phyloP scores from a whole-genome alignment of 2,113 vertebrate genomes.

The Psilopsiagon aymara region DNA sequence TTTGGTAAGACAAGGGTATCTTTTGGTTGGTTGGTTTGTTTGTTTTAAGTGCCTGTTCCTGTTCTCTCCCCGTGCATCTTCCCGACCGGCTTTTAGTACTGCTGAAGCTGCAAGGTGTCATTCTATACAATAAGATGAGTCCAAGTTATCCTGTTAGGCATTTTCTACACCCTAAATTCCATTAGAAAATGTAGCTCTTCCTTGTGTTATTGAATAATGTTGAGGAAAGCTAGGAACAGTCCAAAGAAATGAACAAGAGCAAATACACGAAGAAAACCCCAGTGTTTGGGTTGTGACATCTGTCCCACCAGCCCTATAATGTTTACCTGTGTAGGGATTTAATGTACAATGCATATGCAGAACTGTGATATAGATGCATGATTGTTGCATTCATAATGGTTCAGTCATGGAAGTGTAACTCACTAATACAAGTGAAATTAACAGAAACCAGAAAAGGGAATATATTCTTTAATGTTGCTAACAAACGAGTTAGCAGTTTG shows the following conservation, averaged over 20 bases:
- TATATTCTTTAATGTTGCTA: neutral
- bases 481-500: neutral
- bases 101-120: neutral
- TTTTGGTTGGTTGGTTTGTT: neutral
- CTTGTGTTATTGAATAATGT: neutral
- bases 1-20: conserved; percentile 81
- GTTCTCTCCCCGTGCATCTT: rapidly evolving
- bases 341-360: neutral
- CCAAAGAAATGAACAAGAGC: neutral
- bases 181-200: neutral
- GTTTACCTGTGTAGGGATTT: neutral
- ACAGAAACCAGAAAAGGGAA: neutral
- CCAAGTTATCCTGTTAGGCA: neutral
- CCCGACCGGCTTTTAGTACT: neutral
- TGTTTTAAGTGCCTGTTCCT: neutral
- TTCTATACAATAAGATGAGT: neutral
- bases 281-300: neutral
- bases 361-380: neutral
- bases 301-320: neutral
- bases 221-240: neutral
- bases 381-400: neutral
- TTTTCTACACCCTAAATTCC: neutral
- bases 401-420: neutral
- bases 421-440: neutral
- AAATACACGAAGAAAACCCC: neutral